phyloP scores from a whole-genome alignment of 2,113 vertebrate genomes.

The Platichthys flesus region DNA sequence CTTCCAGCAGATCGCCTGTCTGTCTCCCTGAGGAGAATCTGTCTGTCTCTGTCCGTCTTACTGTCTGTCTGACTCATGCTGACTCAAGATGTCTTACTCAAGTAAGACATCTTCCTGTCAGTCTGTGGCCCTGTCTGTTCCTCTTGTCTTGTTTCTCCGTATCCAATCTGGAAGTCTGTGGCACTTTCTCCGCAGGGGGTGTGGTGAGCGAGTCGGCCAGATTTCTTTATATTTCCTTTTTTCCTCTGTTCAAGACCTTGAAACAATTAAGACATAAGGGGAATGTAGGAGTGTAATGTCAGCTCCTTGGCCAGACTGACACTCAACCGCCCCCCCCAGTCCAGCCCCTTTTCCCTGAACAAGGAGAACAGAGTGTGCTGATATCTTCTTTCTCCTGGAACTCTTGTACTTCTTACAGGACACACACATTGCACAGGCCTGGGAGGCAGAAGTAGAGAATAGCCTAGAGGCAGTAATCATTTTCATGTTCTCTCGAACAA shows the following conservation, averaged over 20 bases:
- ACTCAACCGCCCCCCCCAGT: conserved; percentile 53
- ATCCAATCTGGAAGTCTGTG: conserved; percentile 41
- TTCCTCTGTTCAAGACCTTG: conserved; percentile 60
- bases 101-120: conserved; percentile 41
- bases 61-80: conserved; percentile 45
- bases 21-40: conserved; percentile 35
- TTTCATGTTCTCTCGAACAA: not conserved
- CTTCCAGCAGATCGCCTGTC: conserved; percentile 56
- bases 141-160: conserved; percentile 25
- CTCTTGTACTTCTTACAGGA: conserved; percentile 51
- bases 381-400: conserved; percentile 67
- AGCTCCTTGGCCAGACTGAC: conserved; percentile 52
- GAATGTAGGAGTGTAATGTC: conserved; percentile 70
- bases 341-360: conserved; percentile 61
- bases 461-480: not conserved
- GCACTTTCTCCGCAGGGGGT: conserved; percentile 40
- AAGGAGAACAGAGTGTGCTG: conserved; percentile 77
- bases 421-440: conserved; percentile 14
- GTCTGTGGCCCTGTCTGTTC: conserved; percentile 37
- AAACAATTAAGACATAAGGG: conserved; percentile 69
- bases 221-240: conserved; percentile 17
- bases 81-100: no score
- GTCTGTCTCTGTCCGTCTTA: not conserved
- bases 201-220: conserved; percentile 24
- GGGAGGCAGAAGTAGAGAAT: not conserved